These are phyloP conservation scores for Neoitamus cyanurus DNA, from an alignment of 2,888 invertebrate species.

Conservation along the genomic window DNA sequence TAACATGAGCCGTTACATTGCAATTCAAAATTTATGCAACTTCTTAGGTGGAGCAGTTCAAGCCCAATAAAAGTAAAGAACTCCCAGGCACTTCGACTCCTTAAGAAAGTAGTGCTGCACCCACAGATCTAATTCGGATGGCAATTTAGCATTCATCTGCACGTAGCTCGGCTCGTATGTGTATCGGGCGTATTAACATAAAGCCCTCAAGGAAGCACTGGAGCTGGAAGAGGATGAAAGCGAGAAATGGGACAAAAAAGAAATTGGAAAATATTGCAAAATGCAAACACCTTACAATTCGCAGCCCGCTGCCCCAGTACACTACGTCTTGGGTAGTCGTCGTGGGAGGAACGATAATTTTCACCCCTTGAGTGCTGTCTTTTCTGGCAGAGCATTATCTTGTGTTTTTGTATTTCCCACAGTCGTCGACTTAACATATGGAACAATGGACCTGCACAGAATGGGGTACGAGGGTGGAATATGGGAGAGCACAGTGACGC, in stretches of 20 bases:
- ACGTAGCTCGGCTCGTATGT: neutral
- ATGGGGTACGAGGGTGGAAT: neutral
- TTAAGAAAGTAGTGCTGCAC: neutral
- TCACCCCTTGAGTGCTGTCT: neutral
- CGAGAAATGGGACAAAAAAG: neutral
- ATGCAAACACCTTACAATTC: slow-evolving; percentile 28
- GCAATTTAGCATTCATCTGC: slow-evolving; percentile 2
- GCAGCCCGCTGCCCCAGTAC: neutral
- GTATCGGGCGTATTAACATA: neutral
- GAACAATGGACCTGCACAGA: neutral
- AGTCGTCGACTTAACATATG: neutral
- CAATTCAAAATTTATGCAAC: slow-evolving; percentile 50
- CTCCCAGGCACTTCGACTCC: neutral
- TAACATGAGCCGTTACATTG: neutral
- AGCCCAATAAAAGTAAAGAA: slow-evolving; percentile 47
- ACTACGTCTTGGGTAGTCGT: neutral
- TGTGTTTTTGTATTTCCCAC: neutral
- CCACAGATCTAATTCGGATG: neutral
- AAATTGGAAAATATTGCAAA: slow-evolving; percentile 33
- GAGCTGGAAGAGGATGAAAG: neutral
- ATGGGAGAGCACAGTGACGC: neutral
- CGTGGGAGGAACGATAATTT: neutral
- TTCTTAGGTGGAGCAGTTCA: slow-evolving; percentile 49
- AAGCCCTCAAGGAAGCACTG: neutral
- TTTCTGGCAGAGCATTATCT: neutral